Evolutionary conservation across 2,797 vertebrate species (phyloP).

Genomic region (Adelosebastes latens): DNA sequence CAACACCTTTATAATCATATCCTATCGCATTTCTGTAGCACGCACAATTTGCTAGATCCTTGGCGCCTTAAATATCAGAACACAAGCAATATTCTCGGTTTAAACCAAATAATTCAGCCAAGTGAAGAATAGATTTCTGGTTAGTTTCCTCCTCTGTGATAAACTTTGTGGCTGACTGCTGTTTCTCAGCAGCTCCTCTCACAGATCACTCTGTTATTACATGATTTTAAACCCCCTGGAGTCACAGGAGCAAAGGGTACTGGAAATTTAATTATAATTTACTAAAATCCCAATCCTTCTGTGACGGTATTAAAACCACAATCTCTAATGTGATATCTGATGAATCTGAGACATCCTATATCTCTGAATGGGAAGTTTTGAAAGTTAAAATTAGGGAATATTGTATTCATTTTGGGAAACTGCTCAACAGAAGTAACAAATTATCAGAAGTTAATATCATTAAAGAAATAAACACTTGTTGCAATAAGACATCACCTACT

Average conservation of each 20-base stretch:
- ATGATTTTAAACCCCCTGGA: background rate
- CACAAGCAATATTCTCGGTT: constrained; percentile 8
- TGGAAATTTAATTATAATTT: constrained; percentile 16
- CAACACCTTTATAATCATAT: background rate
- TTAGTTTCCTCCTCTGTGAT: background rate
- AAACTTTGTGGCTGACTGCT: background rate
- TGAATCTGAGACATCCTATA: background rate
- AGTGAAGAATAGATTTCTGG: constrained; percentile 20
- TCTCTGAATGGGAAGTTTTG: constrained; percentile 12
- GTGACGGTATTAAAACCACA: background rate
- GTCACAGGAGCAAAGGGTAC: background rate
- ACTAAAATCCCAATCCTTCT: background rate
- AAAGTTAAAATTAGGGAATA: constrained; percentile 14
- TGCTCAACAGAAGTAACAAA: background rate
- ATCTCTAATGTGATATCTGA: no score
- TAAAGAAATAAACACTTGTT: background rate
- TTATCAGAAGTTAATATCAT: background rate
- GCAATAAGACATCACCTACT: no score
- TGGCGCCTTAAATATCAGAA: background rate
- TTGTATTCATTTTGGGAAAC: background rate
- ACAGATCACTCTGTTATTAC: background rate
- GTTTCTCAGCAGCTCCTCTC: constrained; percentile 13
- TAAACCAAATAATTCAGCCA: constrained; percentile 5
- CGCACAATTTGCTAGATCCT: background rate
- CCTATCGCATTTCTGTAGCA: background rate